Base-by-base conservation (phyloP, 2,113 vertebrate species). In the Ptilorrhoa leucosticta region DNA sequence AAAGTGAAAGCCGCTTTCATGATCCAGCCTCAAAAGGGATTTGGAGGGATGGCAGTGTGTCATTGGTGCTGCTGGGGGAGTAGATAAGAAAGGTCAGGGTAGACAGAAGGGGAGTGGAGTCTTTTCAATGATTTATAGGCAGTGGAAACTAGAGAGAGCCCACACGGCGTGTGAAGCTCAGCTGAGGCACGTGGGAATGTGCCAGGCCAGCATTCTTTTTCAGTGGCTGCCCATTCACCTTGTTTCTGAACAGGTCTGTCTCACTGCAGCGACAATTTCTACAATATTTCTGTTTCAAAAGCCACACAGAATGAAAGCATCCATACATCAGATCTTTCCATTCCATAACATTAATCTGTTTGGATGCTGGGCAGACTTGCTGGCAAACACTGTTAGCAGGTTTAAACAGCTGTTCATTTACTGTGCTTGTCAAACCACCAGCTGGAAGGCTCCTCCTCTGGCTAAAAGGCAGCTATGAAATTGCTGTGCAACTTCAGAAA, bases 181-280 rank as follows among this genome's bases (percentile, higher is more conserved):
- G 90, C 51, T 66, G 33, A 95, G 75, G 81, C 23, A 37, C 4
- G 13, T 58, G 78, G 81, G 92, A 80, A 94, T 83, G 96, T 83
- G 85, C 94, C 31, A 8, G 75, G 48, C 61, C 94, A 78, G 88
- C 97, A 90, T 93, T 98, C 90, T 91, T 83, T 79, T 73, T 57
- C 66, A 65, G 26, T 5, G 42, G 61, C 42, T 90, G 91, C 61
- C 87, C 64, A 69, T 83, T 85, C 56, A 37, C 92, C 89, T 81
- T 83, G 48, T 91, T 87, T 91, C 73, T 87, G 80, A 93, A 64
- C 64, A 42, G 64, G 63, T 80, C 60, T 92, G 64, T 77, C 71
- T 61, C 85, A 42, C 61, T 89, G 87, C 79, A 77, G 50, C 27
- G 47, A 66, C 19, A 1, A 44, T 33, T 72, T 31, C 68, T 81